phyloP scores from a whole-genome alignment of 2,797 vertebrate species.

The Poeciliopsis paucimaculata region DNA sequence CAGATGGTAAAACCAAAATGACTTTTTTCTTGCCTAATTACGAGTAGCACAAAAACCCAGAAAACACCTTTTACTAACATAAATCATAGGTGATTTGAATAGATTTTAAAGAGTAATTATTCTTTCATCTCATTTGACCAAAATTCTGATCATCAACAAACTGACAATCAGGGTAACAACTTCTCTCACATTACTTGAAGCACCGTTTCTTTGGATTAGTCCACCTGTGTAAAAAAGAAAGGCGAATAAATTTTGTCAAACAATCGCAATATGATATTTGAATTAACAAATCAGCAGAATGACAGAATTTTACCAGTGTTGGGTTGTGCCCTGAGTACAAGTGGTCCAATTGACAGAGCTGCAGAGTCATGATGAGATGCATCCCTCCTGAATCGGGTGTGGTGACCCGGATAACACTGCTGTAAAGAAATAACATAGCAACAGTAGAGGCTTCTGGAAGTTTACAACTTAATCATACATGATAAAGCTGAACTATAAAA shows the following conservation, averaged over 20 bases:
- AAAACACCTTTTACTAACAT: not conserved
- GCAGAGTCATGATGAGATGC: conserved; percentile 24
- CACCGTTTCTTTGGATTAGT: not conserved
- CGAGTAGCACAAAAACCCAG: not conserved
- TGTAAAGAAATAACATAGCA: conserved; percentile 10
- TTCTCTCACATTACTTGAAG: not conserved
- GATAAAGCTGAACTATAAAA: too few relatives aligned
- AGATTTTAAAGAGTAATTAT: not conserved
- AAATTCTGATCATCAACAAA: not conserved
- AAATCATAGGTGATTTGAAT: not conserved
- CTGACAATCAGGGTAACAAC: not conserved
- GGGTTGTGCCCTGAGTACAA: not conserved
- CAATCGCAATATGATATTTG: not conserved
- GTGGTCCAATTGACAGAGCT: conserved; percentile 60
- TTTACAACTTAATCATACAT: too few relatives aligned
- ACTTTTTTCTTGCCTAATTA: not conserved
- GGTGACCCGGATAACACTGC: conserved; percentile 44
- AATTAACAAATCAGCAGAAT: not conserved
- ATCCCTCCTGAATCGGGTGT: not conserved
- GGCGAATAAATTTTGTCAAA: not conserved
- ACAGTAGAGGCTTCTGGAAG: not conserved
- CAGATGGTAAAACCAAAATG: not conserved
- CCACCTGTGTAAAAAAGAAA: conserved; percentile 4
- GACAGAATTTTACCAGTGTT: not conserved
- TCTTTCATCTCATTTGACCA: not conserved